These are phyloP conservation scores for Phoebastria nigripes DNA, from an alignment of 2,797 vertebrate species.

Conservation along the genomic window DNA sequence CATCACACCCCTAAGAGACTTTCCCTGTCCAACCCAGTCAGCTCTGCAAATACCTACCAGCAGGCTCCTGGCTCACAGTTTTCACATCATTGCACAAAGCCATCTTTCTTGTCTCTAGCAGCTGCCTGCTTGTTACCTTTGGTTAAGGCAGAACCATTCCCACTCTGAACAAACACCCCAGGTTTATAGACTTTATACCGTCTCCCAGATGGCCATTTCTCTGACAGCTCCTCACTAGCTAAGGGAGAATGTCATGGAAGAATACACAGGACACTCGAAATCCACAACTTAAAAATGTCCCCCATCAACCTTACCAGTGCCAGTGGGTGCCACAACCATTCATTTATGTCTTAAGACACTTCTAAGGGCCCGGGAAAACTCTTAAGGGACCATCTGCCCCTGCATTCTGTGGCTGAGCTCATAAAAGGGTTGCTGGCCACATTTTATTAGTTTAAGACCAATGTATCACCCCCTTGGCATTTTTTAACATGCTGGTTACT, in stretches of 20 bases:
- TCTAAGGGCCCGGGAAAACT: neutral
- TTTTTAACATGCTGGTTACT: neutral
- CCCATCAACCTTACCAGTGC: neutral
- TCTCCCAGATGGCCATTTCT: neutral
- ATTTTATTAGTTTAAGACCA: neutral
- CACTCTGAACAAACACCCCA: neutral
- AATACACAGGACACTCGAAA: neutral
- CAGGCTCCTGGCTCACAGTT: neutral
- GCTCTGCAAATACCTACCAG: neutral
- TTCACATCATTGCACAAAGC: neutral
- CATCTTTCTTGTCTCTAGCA: neutral
- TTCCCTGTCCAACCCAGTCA: neutral
- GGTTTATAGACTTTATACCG: neutral
- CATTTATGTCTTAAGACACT: neutral
- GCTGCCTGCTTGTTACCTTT: neutral
- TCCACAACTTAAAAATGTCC: neutral
- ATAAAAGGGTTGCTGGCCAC: accelerated
- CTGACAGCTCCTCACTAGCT: neutral
- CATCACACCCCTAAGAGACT: neutral
- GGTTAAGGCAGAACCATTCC: neutral
- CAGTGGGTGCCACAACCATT: neutral
- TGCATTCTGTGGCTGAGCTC: neutral
- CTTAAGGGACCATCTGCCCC: neutral
- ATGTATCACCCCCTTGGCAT: neutral
- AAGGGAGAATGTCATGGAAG: neutral